Base-by-base conservation (phyloP, 2,113 vertebrate genomes). In the Sus scrofa region DNA sequence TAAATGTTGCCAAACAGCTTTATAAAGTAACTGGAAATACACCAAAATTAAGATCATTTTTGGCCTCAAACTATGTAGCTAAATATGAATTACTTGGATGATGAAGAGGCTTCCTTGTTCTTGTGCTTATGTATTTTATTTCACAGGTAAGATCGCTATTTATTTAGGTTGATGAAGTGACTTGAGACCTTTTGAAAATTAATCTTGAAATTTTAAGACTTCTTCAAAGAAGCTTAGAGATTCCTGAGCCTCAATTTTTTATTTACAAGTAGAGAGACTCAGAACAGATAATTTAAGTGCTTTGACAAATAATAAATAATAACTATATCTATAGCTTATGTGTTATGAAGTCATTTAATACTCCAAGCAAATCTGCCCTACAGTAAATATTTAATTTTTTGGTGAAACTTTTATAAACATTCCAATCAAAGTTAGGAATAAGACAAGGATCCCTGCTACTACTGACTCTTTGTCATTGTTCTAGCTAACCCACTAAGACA, bases 251-350 rank as follows among this genome's bases (percentile, higher is more conserved):
- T 24, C 34, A 58, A 70, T 70, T 24, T 30, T 44, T 84, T 63
- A 68, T 86, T 87, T 93, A 58, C 10, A 74, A 83, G 12, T 70
- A 75, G 30, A 6, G 15, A 91, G 74, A 86, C 34, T 82, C 85
- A 14, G 20, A 79, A 79, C 20, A 74, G 50, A 89, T 12, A 94
- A 73, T 75, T 58, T 92, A 67, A 89, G 30, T 68, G 30, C 9
- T 30, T 91, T 78, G 19, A 85, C 82, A 95, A 94, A 68, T 93
- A n/a, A 91, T 94, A 71, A 77, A 86, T 39, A 39, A 50, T 26
- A 94, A 22, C 60, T 73, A 65, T 81, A 58, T 63, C 89, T 88
- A 75, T 32, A 91, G 44, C 6, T 68, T 92, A 50, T 79, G 15
- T 89, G 16, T n/a, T 74, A 52, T 75, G 37, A 86, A 13, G 18